Base-by-base conservation (phyloP, 1,140 invertebrate genomes). In the Drosophila seguyi region DNA sequence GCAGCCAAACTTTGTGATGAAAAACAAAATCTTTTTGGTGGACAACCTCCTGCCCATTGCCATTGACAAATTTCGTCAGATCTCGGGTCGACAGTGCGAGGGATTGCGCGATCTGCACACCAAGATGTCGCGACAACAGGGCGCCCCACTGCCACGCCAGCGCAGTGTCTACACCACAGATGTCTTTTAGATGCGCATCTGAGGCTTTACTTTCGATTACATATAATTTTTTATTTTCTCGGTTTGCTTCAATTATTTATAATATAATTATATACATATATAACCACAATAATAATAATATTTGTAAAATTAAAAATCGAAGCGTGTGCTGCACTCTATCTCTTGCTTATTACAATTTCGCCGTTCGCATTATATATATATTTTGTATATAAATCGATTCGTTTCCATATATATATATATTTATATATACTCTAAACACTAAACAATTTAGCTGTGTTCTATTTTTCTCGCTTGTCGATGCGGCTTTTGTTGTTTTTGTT, bases 231-330 rank as follows among this genome's bases (percentile, higher is more conserved):
- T 91, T 90, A 82, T 90, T 75, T 78, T 79, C 80, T 91, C 76
- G 75, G 71, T 90, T 90, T 90, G 79, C 86, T 92, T 90, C 86
- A 92, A 90, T 90, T 91, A 92, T 91, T 91, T 91, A 91, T 91
- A 91, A 91, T 92, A 92, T 92, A 92, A 92, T 92, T 92, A 92
- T 92, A 92, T 92, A 92, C 90, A 92, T 92, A 92, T 86, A 92
- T 92, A 92, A 92, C 90, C 90, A 92, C 90, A 92, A 88, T 92
- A 78, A 73, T 85, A 84, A 82, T 88, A 85, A 90, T 90, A 84
- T 90, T 90, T 90, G 85, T 90, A 90, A 90, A 90, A 90, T 90
- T 90, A 90, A 90, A 90, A 90, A 90, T 90, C 85, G 85, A 90
- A 90, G 85, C 85, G 85, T 90, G 86, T 90, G 81, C 85, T 90